Evolutionary conservation across 2,113 vertebrate species (phyloP).

Genomic region (Callaeas wilsoni): DNA sequence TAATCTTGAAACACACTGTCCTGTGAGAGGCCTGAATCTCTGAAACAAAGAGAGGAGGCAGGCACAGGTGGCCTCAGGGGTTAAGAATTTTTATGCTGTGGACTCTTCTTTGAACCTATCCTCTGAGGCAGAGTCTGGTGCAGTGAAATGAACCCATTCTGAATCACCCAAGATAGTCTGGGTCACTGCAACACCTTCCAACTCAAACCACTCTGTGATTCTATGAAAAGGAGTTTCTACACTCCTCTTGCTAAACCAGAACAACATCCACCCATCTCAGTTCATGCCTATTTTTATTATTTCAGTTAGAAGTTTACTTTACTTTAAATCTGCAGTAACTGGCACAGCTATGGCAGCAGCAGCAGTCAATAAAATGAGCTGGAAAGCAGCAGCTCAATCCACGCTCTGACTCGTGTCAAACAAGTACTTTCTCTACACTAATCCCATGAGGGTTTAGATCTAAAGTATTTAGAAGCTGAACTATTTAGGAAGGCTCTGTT

Average conservation of each 20-base stretch:
- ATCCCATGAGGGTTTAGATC: background rate
- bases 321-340: background rate
- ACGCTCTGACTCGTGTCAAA: background rate
- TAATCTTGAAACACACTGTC: too few species aligned
- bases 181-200: too few species aligned
- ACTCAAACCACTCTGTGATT: background rate
- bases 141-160: too few species aligned
- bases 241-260: background rate
- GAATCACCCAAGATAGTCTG: too few species aligned
- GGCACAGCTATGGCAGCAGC: background rate
- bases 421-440: background rate
- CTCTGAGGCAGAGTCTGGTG: too few species aligned
- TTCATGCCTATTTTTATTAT: background rate
- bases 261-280: background rate
- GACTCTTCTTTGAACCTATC: too few species aligned
- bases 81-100: too few species aligned
- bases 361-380: background rate
- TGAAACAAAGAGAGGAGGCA: too few species aligned
- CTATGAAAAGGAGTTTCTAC: background rate
- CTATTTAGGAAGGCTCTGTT: slow-evolving; percentile 2
- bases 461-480: background rate
- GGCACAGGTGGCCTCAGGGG: too few species aligned
- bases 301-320: background rate
- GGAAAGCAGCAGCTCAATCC: background rate
- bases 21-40: too few species aligned